Percentiles rank a stretch among this genome's conserved stretches.
These are phyloP conservation scores for Rhabdomys pumilio DNA, from an alignment of 2,797 vertebrate genomes.

Conservation along the genomic window DNA sequence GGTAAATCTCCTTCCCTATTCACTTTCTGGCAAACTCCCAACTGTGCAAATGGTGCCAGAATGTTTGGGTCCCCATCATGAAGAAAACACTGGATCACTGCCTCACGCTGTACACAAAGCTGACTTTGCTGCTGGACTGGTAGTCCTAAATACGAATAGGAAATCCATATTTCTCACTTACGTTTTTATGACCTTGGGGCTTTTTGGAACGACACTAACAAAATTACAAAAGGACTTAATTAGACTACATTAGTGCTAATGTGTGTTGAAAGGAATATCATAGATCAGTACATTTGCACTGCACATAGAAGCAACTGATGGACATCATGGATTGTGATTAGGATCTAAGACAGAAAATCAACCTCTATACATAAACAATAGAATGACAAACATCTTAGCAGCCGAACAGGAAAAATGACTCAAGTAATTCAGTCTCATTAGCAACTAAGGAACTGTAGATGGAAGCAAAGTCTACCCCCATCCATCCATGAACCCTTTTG, in stretches of 20 bases:
- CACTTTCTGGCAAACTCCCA: background rate
- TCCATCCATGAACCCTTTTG: background rate
- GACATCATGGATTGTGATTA: background rate
- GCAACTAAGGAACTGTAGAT: constrained; percentile 26
- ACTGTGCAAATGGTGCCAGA: background rate
- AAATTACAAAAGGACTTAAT: constrained; percentile 20
- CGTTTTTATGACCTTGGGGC: constrained; percentile 18
- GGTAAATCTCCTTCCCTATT: background rate
- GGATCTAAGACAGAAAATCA: constrained; percentile 9
- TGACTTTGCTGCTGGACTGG: constrained; percentile 44
- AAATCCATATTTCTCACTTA: constrained; percentile 4
- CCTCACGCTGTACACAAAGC: background rate
- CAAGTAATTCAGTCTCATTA: background rate
- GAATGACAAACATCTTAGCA: constrained; percentile 25
- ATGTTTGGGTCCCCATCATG: background rate
- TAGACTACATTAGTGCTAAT: constrained; percentile 16
- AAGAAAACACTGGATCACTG: constrained; percentile 11
- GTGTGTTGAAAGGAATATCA: constrained; percentile 20
- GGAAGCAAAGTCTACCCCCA: constrained; percentile 35
- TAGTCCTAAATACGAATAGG: background rate
- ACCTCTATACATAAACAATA: constrained; percentile 48
- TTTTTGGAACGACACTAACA: constrained; percentile 35
- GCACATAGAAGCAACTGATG: background rate
- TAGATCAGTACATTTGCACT: constrained; percentile 11
- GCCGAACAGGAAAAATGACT: background rate